Evolutionary conservation across 2,888 invertebrate genomes (phyloP).

Genomic region (Volucella zonaria): DNA sequence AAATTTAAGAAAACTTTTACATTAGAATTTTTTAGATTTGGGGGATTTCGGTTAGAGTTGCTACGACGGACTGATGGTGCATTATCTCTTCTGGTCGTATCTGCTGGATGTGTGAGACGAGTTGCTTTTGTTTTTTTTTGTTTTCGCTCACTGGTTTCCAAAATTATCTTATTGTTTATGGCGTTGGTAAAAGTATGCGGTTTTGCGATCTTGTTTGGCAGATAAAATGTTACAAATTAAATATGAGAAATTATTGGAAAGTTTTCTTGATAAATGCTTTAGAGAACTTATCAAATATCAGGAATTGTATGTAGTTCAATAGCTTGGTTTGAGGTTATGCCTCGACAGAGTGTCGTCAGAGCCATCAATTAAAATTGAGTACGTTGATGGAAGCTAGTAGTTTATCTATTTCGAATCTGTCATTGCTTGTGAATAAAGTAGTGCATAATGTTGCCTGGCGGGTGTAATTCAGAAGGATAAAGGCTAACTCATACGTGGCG

Average conservation of each 20-base stretch:
- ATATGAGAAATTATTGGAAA: conserved; percentile 21
- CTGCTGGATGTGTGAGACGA: conserved; percentile 32
- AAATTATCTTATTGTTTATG: conserved; percentile 54
- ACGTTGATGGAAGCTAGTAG: too few species aligned
- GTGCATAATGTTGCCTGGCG: too few species aligned
- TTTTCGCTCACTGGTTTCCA: neutral
- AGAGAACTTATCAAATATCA: too few species aligned
- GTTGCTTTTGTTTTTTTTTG: neutral
- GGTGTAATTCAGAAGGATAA: too few species aligned
- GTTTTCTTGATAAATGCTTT: conserved; percentile 17
- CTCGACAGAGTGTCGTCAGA: too few species aligned
- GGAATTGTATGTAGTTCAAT: too few species aligned
- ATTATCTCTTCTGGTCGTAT: conserved; percentile 13
- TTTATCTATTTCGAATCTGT: too few species aligned
- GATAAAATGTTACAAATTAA: conserved; percentile 34
- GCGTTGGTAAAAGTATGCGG: conserved; percentile 49
- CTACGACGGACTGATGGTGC: conserved; percentile 45
- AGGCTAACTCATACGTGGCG: too few species aligned
- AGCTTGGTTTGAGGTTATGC: too few species aligned
- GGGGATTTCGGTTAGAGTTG: neutral
- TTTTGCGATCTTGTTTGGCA: conserved; percentile 8
- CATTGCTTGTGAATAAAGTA: too few species aligned
- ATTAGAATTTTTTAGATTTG: conserved; percentile 40
- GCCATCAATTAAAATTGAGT: too few species aligned
- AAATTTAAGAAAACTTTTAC: conserved; percentile 47